Conservation (phyloP, 2,113 vertebrate species). For the Spea bombifrons region DNA sequence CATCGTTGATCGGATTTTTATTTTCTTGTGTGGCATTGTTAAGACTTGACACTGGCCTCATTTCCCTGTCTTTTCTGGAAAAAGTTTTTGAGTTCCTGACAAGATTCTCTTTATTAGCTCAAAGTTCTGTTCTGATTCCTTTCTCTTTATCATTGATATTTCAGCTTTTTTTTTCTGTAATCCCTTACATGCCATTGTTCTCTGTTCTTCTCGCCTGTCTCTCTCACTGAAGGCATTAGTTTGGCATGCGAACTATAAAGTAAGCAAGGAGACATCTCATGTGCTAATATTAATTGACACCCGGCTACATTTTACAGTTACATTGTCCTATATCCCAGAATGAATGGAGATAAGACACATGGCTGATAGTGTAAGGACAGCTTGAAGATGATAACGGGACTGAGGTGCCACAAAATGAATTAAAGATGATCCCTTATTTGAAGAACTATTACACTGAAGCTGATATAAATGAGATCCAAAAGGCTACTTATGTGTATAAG, state of each 20-base stretch:
- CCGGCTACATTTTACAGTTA: background rate
- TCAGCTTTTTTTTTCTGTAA: background rate
- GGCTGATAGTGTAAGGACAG: background rate
- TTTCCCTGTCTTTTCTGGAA: slow-evolving; percentile 6
- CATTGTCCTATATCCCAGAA: background rate
- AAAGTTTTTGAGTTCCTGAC: background rate
- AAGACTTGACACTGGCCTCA: background rate
- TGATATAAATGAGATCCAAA: background rate
- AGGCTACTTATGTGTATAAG: background rate
- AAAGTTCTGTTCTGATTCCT: slow-evolving; percentile 3
- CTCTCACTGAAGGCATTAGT: background rate
- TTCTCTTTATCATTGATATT: background rate
- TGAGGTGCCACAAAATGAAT: background rate
- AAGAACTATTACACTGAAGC: background rate
- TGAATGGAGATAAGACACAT: background rate
- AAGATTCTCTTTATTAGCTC: slow-evolving; percentile 3
- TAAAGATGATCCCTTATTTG: background rate
- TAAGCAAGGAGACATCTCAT: background rate
- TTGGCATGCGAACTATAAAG: background rate
- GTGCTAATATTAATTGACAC: background rate
- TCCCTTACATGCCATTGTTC: background rate
- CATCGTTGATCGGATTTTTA: slow-evolving; percentile 13
- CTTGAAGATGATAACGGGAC: background rate
- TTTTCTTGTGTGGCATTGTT: background rate
- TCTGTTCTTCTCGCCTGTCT: background rate